Conservation (phyloP, 2,888 invertebrate genomes). For the Cryptus viduatorius region DNA sequence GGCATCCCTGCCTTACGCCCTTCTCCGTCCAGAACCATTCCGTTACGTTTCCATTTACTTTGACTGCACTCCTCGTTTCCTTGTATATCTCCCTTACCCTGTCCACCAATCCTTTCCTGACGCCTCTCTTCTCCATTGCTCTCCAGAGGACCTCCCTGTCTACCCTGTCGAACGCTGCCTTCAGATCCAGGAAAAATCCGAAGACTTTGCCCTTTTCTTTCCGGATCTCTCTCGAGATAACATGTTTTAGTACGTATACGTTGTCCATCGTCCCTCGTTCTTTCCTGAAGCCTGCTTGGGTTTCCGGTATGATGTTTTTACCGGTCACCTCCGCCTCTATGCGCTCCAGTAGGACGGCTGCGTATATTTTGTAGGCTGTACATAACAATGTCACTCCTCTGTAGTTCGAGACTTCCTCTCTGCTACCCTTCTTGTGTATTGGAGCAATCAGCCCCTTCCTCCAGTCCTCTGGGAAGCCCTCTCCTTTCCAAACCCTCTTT, state of each 20-base stretch:
- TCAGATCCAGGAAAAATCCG: conserved; percentile 32
- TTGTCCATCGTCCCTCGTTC: conserved; percentile 21
- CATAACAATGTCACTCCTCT: conserved; percentile 45
- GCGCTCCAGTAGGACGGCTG: too few relatives aligned
- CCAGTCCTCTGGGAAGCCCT: conserved; percentile 36
- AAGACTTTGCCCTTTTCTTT: not conserved
- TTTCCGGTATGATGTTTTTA: conserved; percentile 26
- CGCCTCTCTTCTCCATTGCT: conserved; percentile 17
- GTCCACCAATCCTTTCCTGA: conserved; percentile 34
- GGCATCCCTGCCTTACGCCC: conserved; percentile 70
- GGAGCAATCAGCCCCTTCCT: conserved; percentile 21
- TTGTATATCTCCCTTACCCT: conserved; percentile 52
- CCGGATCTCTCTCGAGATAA: conserved; percentile 19
- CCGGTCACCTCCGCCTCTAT: too few relatives aligned
- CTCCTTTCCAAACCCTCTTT: conserved; percentile 37
- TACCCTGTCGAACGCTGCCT: conserved; percentile 44
- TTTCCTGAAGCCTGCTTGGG: conserved; percentile 1
- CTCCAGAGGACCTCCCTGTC: conserved; percentile 31
- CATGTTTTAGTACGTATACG: conserved; percentile 19
- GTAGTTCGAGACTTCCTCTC: conserved; percentile 44
- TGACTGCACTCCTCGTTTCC: conserved; percentile 51
- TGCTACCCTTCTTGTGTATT: conserved; percentile 42
- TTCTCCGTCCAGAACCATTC: conserved; percentile 64
- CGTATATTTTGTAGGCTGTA: too few relatives aligned
- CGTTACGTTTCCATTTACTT: conserved; percentile 14